Evolutionary conservation across 2,797 vertebrate species (phyloP).

Genomic region (Podarcis lilfordi): DNA sequence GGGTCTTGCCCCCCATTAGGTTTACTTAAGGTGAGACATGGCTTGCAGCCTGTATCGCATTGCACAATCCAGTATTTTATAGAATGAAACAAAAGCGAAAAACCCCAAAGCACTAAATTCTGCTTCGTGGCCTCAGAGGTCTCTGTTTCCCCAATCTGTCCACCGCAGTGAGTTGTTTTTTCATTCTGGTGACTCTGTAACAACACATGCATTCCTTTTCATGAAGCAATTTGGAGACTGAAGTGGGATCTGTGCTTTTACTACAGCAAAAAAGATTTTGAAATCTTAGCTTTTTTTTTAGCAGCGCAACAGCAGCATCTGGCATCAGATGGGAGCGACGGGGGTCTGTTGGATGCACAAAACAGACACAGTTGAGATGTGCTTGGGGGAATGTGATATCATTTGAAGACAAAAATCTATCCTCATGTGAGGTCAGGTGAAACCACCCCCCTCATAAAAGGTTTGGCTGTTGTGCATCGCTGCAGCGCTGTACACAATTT

Average conservation of each 20-base stretch:
- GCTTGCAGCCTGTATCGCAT: neutral
- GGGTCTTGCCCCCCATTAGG: neutral
- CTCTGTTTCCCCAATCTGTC: neutral
- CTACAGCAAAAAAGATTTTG: fast-evolving
- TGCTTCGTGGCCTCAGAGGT: neutral
- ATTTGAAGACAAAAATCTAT: conserved; percentile 30
- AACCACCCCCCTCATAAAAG: conserved; percentile 3
- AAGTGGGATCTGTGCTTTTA: neutral
- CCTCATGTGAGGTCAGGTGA: conserved; percentile 26
- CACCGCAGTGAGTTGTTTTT: neutral
- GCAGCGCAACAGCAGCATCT: conserved; percentile 15
- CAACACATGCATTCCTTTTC: neutral
- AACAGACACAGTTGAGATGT: neutral
- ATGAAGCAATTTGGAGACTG: conserved; percentile 1
- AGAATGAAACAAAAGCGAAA: no score
- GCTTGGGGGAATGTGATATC: neutral
- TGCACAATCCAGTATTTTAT: neutral
- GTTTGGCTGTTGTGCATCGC: neutral
- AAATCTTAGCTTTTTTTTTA: neutral
- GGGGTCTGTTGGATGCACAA: neutral
- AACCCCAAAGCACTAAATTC: neutral
- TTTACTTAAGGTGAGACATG: neutral
- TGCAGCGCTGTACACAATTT: neutral
- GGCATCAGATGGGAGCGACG: neutral
- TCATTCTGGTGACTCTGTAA: neutral